Evolutionary conservation across 2,113 vertebrate species (phyloP).

Genomic region (Melanerpes aurifrons): DNA sequence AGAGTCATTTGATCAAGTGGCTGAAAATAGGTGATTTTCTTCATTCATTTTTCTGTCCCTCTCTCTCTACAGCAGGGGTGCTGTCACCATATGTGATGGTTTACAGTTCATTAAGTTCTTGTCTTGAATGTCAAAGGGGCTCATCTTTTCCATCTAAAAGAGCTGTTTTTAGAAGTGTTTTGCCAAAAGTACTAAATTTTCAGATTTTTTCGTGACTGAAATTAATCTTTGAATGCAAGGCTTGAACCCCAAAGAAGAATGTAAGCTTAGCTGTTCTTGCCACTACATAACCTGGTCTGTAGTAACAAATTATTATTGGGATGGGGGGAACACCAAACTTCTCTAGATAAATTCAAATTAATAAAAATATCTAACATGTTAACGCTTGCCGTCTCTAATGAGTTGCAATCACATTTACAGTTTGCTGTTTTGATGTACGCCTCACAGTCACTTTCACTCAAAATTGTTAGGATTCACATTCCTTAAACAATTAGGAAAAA

Average conservation of each 20-base stretch:
- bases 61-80: slow-evolving; percentile 15
- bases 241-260: background rate
- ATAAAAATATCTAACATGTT: background rate
- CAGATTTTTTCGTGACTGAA: slow-evolving; percentile 47
- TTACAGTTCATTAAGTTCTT: slow-evolving; percentile 73
- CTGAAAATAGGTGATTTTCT: slow-evolving; percentile 15
- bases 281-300: background rate
- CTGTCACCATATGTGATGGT: slow-evolving; percentile 67
- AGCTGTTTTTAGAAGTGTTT: slow-evolving; percentile 26
- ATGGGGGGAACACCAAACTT: background rate
- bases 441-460: background rate
- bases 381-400: background rate
- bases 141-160: slow-evolving; percentile 27
- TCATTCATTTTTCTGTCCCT: background rate
- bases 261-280: background rate
- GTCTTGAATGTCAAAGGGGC: slow-evolving; percentile 53
- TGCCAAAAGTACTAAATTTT: slow-evolving; percentile 19
- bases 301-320: background rate
- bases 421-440: background rate
- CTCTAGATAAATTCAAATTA: background rate
- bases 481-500: background rate
- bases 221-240: background rate
- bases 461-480: background rate
- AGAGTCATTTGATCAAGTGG: background rate
- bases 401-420: background rate